A percentile compares a stretch with the other conserved stretches of the same genome.
Evolutionary conservation across 2,797 vertebrate genomes (phyloP).

Genomic region (Smutsia temminckii): DNA sequence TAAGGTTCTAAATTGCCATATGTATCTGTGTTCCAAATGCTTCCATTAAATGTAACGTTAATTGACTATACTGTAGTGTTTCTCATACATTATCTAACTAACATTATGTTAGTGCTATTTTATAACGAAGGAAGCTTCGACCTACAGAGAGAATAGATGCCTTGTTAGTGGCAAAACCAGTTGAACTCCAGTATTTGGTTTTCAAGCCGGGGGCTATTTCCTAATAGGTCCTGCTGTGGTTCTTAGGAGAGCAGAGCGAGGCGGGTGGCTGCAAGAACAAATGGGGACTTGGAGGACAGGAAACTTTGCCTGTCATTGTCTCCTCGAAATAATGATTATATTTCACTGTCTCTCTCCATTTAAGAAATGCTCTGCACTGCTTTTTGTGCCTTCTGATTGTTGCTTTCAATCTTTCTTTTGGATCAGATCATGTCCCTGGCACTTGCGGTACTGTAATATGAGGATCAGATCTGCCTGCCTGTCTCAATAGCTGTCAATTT

Average conservation of each 20-base stretch:
- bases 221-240: not conserved
- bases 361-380: conserved; percentile 4
- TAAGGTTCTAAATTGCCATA: not conserved
- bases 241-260: not conserved
- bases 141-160: not conserved
- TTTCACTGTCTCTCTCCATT: conserved; percentile 11
- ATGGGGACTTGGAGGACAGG: not conserved
- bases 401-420: conserved; percentile 65
- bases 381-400: conserved; percentile 48
- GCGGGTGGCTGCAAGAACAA: too few relatives aligned
- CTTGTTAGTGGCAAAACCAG: not conserved
- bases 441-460: conserved; percentile 26
- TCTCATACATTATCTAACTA: not conserved
- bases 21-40: not conserved
- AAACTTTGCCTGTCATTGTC: not conserved
- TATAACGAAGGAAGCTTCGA: not conserved
- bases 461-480: conserved; percentile 66
- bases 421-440: conserved; percentile 62
- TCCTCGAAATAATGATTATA: not conserved
- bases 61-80: not conserved
- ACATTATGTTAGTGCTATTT: not conserved
- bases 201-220: not conserved
- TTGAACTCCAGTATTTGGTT: not conserved
- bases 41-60: not conserved
- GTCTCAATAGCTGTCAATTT: conserved; percentile 66